Evolutionary conservation across 2,888 invertebrate genomes (phyloP), one percentile per base, ranked within the genome.

Genomic region (Eupithecia insigniata): DNA sequence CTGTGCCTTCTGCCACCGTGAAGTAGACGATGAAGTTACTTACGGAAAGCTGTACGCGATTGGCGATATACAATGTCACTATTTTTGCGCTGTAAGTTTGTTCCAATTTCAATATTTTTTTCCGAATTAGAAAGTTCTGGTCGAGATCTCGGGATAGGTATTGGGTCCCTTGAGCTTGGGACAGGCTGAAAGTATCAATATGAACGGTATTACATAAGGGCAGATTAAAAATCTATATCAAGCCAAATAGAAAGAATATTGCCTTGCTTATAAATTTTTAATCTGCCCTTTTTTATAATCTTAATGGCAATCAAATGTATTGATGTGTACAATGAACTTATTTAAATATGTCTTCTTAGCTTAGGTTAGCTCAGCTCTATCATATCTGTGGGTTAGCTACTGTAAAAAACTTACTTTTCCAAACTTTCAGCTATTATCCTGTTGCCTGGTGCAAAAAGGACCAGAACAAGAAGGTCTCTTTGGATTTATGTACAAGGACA

Each of bases 401-500:
- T 18, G 8, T 39, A 32, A 14, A 12, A 66, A 69, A 16, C 1
- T 62, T 2, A 26, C 14, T 55, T 3, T 51, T n/a, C 8, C n/a
- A 16, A 46, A 51, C 12, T 62, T 74, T 61, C 85, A 97, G 97
- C 90, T 97, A 14, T 88, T 97, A 61, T 96, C 97, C 0, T 96
- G 96, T 7, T 96, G 96, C 72, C 90, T 97, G 81, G 86, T 95
- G 62, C 97, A 97, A 83, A 95, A 95, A 77, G 97, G 96, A 0
- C 85, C 86, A 10, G 97, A 97, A 74, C 88, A 95, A 3, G 95
- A 96, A 70, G 97, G 97, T 0, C 95, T 98, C 39, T 91, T 96
- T 75, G 97, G 97, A 0, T 98, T 98, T 85, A 83, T 97, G 46
- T 89, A 94, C 1, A 82, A 86, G 0, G 98, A 98, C 84, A 97